Evolutionary conservation across 2,113 vertebrate species (phyloP).

Genomic region (Vidua macroura): DNA sequence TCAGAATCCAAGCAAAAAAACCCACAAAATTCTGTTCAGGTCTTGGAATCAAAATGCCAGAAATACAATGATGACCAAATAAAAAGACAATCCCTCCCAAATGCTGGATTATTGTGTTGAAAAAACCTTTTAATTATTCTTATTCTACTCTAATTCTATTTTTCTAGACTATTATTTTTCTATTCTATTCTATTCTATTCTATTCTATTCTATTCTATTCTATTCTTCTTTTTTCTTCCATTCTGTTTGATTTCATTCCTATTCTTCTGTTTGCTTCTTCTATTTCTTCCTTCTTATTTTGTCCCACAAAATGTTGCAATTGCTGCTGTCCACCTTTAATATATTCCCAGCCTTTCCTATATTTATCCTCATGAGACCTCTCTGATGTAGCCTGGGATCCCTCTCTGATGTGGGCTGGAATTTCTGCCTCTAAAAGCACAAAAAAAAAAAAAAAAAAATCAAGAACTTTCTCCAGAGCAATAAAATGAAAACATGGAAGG

Average conservation of each 20-base stretch:
- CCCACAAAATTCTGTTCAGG: rapidly evolving
- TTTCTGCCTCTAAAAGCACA: neutral
- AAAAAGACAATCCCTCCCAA: neutral
- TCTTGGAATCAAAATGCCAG: neutral
- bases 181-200: neutral
- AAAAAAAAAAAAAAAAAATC: too few species aligned
- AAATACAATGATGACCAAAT: neutral
- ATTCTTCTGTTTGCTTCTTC: neutral
- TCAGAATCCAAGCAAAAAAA: neutral
- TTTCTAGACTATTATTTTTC: neutral
- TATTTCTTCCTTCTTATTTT: neutral
- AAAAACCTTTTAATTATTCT: neutral
- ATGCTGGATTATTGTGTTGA: neutral
- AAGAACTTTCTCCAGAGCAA: neutral
- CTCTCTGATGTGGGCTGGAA: neutral
- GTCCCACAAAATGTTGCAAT: neutral
- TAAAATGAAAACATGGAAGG: neutral
- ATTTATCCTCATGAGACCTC: neutral
- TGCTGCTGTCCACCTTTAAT: neutral
- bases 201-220: neutral
- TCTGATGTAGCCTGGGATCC: neutral
- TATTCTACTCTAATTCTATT: neutral
- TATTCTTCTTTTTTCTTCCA: neutral
- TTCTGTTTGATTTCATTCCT: neutral
- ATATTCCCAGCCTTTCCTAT: neutral